Conservation (phyloP, 2,888 invertebrate species). For the Apeira syringaria region DNA sequence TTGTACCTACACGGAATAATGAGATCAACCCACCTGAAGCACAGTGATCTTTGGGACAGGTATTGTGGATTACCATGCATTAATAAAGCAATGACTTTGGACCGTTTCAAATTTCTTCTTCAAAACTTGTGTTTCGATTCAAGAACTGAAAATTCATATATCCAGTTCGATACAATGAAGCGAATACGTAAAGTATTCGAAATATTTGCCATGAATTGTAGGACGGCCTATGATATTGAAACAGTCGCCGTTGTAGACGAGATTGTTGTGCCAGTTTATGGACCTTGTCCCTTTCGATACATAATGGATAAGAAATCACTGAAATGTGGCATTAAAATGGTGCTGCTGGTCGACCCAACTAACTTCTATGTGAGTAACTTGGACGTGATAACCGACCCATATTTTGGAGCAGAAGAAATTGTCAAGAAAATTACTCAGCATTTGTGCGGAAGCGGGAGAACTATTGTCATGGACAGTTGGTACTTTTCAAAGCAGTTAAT, state of each 20-base stretch:
- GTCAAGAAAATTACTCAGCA: slow-evolving; percentile 64
- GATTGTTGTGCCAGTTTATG: slow-evolving; percentile 66
- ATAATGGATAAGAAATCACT: slow-evolving; percentile 62
- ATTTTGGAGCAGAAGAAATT: slow-evolving; percentile 57
- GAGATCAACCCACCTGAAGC: slow-evolving; percentile 66
- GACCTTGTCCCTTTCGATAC: slow-evolving; percentile 73
- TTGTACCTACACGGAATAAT: slow-evolving; percentile 71
- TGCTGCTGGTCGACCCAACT: slow-evolving; percentile 63
- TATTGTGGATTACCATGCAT: slow-evolving; percentile 60
- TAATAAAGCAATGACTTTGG: slow-evolving; percentile 58
- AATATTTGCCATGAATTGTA: slow-evolving; percentile 72
- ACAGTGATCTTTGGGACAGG: slow-evolving; percentile 65
- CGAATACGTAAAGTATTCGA: slow-evolving; percentile 72
- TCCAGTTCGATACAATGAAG: slow-evolving; percentile 64
- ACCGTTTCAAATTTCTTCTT: slow-evolving; percentile 66
- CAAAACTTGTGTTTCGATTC: slow-evolving; percentile 64
- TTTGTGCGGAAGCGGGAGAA: slow-evolving; percentile 58
- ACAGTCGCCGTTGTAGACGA: slow-evolving; percentile 68
- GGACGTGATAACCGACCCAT: slow-evolving; percentile 68
- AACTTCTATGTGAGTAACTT: slow-evolving; percentile 72
- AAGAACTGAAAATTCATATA: slow-evolving; percentile 46
- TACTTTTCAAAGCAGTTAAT: slow-evolving; percentile 58
- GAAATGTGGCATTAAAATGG: slow-evolving; percentile 67
- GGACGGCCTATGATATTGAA: slow-evolving; percentile 57
- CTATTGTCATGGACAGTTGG: slow-evolving; percentile 69